Base-by-base conservation (phyloP, 2,888 invertebrate genomes). In the Urechis unicinctus region DNA sequence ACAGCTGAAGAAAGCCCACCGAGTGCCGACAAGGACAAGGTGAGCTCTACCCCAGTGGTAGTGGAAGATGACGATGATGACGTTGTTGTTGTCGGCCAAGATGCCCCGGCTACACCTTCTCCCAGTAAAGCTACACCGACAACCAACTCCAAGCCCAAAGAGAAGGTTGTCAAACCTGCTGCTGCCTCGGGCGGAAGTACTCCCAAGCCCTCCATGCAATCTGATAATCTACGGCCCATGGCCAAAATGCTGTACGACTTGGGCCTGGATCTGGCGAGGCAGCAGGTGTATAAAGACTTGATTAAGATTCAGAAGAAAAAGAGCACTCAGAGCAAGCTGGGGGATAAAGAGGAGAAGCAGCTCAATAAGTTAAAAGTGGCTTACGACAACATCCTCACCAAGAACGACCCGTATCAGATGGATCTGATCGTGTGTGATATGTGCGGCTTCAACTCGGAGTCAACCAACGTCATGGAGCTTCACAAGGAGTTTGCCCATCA, bases 241-340 rank as follows among this genome's bases (percentile, higher is more conserved):
- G 92, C 94, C 5, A 89, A 89, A 75, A 91, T 93, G 77, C 88
- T 94, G 71, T 88, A 88, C 79, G 89, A 91, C 72, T 89, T 95
- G 66, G 95, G 95, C 30, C 83, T 88, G 58, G 91, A 89, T 74
- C 83, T 92, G 62, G 93, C 92, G 2, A 91, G 92, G 77, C 93
- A 94, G 75, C 88, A 86, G 76, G 94, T 94, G 22, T 94, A 95
- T 80, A 85, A 86, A n/a, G 94, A 95, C 81, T 81, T 94, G 57
- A 81, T 94, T 53, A 84, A 89, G 47, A 91, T 91, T 75, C 85
- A 93, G 88, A 88, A 87, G 25, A 86, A 87, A 65, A 85, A 86
- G 63, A 86, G 85, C 55, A 70, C 68, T 48, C 63, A 61, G 52
- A 70, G 69, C 31, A 78, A 82, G 83, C 51, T 74, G 46, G 70